Conservation (phyloP, 2,113 vertebrate genomes). For the chimpanzee (Pan troglodytes) region NHGRI_mPanTro3-v2.1_pri NC_072403.2:168471501-168472000, state of each 20-base stretch:
- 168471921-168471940: constrained; percentile 15
- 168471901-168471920: constrained; percentile 36
- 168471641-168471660: constrained; percentile 59
- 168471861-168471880: constrained; percentile 49
- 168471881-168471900: neutral
- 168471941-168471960: constrained; percentile 61
- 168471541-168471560: constrained; percentile 88
- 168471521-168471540: constrained; percentile 84
- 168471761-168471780: constrained; percentile 17
- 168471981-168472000: constrained; percentile 70
- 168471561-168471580: constrained; percentile 84
- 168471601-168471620: constrained; percentile 77
- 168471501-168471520: constrained; percentile 85
- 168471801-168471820: constrained; percentile 6
- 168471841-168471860: constrained; percentile 29
- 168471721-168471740: neutral
- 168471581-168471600: constrained; percentile 83
- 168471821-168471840: neutral
- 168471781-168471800: neutral
- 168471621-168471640: constrained; percentile 49
- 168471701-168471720: neutral
- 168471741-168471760: constrained; percentile 53
- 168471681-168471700: constrained; percentile 13
- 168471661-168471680: neutral
- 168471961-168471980: constrained; percentile 75